Conservation (phyloP, 2,797 vertebrate genomes). For the Galagoides demidoff region DNA sequence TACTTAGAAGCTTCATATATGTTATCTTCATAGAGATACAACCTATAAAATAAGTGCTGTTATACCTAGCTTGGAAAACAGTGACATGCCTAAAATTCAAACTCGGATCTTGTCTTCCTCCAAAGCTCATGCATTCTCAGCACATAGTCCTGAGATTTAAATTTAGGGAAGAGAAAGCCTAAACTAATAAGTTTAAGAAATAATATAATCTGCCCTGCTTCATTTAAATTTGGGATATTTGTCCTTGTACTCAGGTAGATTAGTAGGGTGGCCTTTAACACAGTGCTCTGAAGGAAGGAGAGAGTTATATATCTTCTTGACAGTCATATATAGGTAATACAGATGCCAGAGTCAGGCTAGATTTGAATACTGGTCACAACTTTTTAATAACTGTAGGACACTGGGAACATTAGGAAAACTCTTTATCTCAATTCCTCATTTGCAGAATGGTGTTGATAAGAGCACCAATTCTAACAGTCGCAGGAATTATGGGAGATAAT, state of each 20-base stretch:
- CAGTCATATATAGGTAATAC: too few relatives aligned
- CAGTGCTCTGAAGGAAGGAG: too few relatives aligned
- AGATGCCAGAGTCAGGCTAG: background rate
- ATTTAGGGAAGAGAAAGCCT: background rate
- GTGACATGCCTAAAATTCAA: background rate
- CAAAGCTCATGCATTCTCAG: background rate
- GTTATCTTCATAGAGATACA: background rate
- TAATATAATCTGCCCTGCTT: background rate
- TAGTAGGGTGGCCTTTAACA: background rate
- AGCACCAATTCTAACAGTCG: background rate
- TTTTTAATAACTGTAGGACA: background rate
- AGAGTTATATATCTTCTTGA: background rate
- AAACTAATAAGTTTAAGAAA: background rate
- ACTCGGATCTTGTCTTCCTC: background rate
- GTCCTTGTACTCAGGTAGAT: background rate
- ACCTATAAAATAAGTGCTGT: background rate
- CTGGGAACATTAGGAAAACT: background rate
- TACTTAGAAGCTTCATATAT: background rate
- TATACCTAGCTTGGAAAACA: background rate
- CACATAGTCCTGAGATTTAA: background rate
- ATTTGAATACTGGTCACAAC: background rate
- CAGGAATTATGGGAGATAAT: background rate
- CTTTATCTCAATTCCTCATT: background rate
- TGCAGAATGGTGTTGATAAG: background rate
- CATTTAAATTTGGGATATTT: background rate